A percentile compares a stretch with the other conserved stretches of the same genome.
Conservation (phyloP, 2,113 vertebrate species). For the Gymnobelideus leadbeateri region DNA sequence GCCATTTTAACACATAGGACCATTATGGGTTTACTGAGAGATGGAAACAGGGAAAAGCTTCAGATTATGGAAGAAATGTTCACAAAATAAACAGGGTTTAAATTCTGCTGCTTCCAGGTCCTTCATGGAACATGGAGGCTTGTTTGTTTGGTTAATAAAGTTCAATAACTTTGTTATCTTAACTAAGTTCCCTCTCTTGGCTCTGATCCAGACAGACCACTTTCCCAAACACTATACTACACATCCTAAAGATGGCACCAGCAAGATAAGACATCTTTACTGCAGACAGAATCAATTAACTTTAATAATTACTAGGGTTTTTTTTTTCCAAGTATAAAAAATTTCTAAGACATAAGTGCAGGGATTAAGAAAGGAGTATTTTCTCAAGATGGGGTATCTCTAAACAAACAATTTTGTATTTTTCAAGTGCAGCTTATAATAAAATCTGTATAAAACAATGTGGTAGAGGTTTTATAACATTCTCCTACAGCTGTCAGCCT, state of each 20-base stretch:
- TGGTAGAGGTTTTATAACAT: constrained; percentile 13
- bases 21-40: background rate
- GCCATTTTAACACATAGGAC: background rate
- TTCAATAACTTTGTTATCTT: background rate
- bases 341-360: constrained; percentile 7
- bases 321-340: background rate
- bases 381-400: background rate
- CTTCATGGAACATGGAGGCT: background rate
- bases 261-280: background rate
- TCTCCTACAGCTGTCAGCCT: constrained; percentile 46
- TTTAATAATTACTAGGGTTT: background rate
- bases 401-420: constrained; percentile 10
- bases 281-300: background rate
- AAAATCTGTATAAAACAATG: constrained; percentile 31
- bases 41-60: background rate
- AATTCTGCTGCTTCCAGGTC: background rate
- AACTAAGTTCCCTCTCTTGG: background rate
- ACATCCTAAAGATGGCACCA: background rate
- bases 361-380: background rate
- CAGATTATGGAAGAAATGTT: background rate
- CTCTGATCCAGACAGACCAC: background rate
- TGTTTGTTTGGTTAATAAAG: background rate
- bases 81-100: background rate
- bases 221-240: background rate
- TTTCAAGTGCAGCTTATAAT: background rate